Conservation (phyloP, 2,797 vertebrate genomes). For the Cyclura pinguis region DNA sequence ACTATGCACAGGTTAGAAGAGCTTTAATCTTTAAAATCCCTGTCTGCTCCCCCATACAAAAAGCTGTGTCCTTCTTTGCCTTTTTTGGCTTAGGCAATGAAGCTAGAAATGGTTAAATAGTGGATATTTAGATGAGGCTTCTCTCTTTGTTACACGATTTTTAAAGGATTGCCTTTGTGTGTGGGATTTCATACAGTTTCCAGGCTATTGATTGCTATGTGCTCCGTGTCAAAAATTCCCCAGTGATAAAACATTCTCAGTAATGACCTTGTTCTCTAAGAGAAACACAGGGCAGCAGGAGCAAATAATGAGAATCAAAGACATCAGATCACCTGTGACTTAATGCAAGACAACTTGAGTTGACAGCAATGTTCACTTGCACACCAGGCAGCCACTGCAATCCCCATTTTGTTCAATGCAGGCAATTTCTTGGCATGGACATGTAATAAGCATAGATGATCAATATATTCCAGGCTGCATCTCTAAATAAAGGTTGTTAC, state of each 20-base stretch:
- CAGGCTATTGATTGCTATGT: conserved; percentile 29
- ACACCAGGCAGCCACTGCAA: background rate
- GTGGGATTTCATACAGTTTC: background rate
- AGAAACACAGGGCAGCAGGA: conserved; percentile 8
- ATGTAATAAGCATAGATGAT: conserved; percentile 11
- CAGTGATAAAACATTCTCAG: conserved; percentile 15
- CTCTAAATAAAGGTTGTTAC: conserved; percentile 33
- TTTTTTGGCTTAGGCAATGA: background rate
- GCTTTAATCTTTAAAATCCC: background rate
- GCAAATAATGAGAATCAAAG: conserved; percentile 35
- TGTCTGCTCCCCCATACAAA: too few species aligned
- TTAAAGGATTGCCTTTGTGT: background rate
- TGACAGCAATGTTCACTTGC: conserved; percentile 14
- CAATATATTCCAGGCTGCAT: conserved; percentile 31
- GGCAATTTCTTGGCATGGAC: conserved; percentile 19
- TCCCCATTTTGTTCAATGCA: conserved; percentile 14
- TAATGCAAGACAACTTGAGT: conserved; percentile 8
- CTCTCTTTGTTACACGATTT: background rate
- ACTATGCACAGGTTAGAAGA: background rate
- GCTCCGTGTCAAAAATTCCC: conserved; percentile 22
- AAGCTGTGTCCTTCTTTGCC: background rate
- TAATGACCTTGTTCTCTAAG: conserved; percentile 9
- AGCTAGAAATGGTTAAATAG: background rate
- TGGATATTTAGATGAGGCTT: background rate
- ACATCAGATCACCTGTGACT: conserved; percentile 3